Base-by-base conservation (phyloP, 1,140 invertebrate species). In the Amyelois transitella region DNA sequence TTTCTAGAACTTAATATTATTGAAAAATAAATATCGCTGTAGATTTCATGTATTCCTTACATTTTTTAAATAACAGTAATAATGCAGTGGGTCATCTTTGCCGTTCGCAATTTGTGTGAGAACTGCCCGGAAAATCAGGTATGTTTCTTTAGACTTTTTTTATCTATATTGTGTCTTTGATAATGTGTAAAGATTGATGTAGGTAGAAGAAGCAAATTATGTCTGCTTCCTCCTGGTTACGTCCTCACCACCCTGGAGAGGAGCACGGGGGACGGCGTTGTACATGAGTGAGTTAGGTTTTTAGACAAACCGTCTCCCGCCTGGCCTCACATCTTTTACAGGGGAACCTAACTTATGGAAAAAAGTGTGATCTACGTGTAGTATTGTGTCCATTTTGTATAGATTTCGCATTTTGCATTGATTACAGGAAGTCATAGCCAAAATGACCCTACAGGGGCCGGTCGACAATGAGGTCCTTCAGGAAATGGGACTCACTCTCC, bases 51-150 rank as follows among this genome's bases (percentile, higher is more conserved):
- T n/a, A n/a, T n/a, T 66, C 55, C 70, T 67, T 70, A 71, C 51
- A 60, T 54, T n/a, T n/a, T n/a, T 52, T 28, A 64, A 24, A 59
- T 21, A 50, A 62, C 86, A 94, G 93, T 94, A 59, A 94, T 96
- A 62, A 93, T 92, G 67, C 94, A 96, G 76, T 95, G 94, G 94
- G 90, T 91, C 2, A 93, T 95, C 25, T 90, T 96, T 51, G 93
- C 94, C 0, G 90, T 96, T 18, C 90, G 92, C 44, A 95, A 94
- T 80, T 74, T 95, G 12, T 93, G 93, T 69, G 92, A 95, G 69
- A 90, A 91, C 53, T 95, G 94, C 82, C 63, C 73, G 0, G 91
- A 92, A 71, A 96, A 96, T 85, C 93, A 95, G 84, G 88, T 90
- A 69, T 18, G 28, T 12, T 49, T 47, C 28, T 0, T 21, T 43